Percentiles rank a stretch among this genome's conserved stretches.
Conservation (phyloP, 2,113 vertebrate genomes). For the Lathamus discolor region DNA sequence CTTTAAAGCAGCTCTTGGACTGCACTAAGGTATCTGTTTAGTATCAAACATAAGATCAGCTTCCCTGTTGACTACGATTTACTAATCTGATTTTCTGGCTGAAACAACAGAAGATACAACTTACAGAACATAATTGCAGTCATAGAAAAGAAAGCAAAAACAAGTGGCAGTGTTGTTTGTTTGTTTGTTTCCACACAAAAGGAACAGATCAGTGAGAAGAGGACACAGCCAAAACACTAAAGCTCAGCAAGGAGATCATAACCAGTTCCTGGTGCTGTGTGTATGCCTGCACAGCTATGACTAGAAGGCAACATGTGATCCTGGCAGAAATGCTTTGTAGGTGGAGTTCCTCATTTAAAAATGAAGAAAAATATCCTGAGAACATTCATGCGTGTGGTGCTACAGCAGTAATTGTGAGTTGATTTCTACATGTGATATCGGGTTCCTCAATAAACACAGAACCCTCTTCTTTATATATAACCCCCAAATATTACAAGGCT, state of each 20-base stretch:
- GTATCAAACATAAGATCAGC: not conserved
- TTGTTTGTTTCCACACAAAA: not conserved
- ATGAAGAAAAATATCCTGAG: not conserved
- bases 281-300: not conserved
- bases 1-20: not conserved
- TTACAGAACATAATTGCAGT: not conserved
- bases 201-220: not conserved
- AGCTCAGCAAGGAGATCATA: not conserved
- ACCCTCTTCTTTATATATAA: not conserved
- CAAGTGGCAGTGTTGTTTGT: not conserved
- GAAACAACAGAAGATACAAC: not conserved
- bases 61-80: not conserved
- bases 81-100: not conserved
- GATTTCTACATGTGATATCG: not conserved
- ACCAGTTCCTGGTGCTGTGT: not conserved
- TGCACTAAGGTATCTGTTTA: not conserved
- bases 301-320: not conserved
- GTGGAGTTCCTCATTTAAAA: not conserved
- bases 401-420: not conserved
- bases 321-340: not conserved
- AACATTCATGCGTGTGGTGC: not conserved
- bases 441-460: not conserved
- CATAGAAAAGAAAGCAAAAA: not conserved
- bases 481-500: not conserved
- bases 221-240: not conserved